phyloP scores from a whole-genome alignment of 2,113 vertebrate species.

The Hyaena hyaena region DNA sequence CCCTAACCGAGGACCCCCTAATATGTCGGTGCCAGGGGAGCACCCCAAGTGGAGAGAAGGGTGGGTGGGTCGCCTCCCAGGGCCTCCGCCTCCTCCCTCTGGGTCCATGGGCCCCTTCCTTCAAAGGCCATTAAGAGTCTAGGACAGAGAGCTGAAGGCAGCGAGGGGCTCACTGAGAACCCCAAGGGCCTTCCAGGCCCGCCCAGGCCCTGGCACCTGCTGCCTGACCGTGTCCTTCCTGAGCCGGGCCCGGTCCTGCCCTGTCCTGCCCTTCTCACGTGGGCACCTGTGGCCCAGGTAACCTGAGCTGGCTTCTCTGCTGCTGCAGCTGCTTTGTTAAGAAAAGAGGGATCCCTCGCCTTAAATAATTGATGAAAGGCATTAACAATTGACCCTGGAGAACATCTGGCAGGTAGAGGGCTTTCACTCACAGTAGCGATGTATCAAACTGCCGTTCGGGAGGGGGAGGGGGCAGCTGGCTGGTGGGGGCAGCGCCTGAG shows the following conservation, averaged over 20 bases:
- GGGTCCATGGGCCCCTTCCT: too few species aligned
- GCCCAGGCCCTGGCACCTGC: background rate
- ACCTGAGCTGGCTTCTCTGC: conserved; percentile 60
- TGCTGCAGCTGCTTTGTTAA: conserved; percentile 22
- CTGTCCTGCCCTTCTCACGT: background rate
- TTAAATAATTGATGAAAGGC: conserved; percentile 85
- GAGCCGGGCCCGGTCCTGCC: background rate
- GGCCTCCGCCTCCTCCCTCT: too few species aligned
- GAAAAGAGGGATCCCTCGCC: conserved; percentile 49
- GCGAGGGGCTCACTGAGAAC: background rate
- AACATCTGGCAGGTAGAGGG: conserved; percentile 83
- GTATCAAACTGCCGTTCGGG: background rate
- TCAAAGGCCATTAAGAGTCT: too few species aligned
- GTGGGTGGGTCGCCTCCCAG: too few species aligned
- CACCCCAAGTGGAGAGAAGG: accelerated
- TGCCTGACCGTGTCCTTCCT: background rate
- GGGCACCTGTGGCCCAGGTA: conserved; percentile 71
- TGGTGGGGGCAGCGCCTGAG: accelerated
- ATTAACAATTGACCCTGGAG: conserved; percentile 68
- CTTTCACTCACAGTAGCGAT: accelerated
- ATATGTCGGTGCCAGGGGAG: accelerated
- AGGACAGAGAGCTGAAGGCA: background rate
- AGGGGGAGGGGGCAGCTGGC: background rate
- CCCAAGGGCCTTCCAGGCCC: background rate
- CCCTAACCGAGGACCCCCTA: accelerated